Conservation (phyloP, 2,113 vertebrate species). For the Pleuronectes platessa region DNA sequence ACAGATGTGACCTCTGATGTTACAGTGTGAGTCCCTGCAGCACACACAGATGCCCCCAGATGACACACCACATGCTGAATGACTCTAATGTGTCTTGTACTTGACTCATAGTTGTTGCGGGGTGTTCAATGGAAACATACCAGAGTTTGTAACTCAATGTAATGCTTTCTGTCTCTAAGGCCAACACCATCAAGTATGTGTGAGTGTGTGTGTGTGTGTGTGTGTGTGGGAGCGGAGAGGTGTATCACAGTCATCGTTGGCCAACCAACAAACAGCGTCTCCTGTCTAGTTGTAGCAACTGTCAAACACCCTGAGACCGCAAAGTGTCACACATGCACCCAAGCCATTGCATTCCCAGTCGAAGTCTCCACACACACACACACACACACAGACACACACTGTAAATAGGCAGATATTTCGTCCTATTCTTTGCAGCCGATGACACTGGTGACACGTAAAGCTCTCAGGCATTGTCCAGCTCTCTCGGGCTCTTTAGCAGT, state of each 20-base stretch:
- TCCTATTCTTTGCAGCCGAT: slow-evolving; percentile 71
- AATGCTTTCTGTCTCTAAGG: too few relatives aligned
- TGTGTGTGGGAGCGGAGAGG: slow-evolving; percentile 13
- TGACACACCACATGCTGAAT: not conserved
- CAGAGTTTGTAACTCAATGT: not conserved
- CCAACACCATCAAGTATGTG: not conserved
- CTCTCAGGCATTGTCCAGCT: slow-evolving; percentile 77
- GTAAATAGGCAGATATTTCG: slow-evolving; percentile 72
- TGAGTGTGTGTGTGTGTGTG: slow-evolving; percentile 5
- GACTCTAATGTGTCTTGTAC: not conserved
- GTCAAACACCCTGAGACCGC: slow-evolving; percentile 48
- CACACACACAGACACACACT: slow-evolving; percentile 49
- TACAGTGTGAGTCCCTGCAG: not conserved
- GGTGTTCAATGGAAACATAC: not conserved
- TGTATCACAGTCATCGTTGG: slow-evolving; percentile 4
- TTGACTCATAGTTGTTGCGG: not conserved
- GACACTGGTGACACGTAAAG: slow-evolving; percentile 79
- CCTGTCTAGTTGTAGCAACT: slow-evolving; percentile 8
- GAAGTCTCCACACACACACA: slow-evolving; percentile 32
- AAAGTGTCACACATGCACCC: slow-evolving; percentile 30
- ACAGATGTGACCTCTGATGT: not conserved
- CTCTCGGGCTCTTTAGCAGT: slow-evolving; percentile 69
- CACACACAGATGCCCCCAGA: too few relatives aligned
- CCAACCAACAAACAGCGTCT: not conserved
- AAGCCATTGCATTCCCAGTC: slow-evolving; percentile 30